A percentile compares a stretch with the other conserved stretches of the same genome.
Conservation (phyloP, 2,113 vertebrate species). For the Charina bottae region DNA sequence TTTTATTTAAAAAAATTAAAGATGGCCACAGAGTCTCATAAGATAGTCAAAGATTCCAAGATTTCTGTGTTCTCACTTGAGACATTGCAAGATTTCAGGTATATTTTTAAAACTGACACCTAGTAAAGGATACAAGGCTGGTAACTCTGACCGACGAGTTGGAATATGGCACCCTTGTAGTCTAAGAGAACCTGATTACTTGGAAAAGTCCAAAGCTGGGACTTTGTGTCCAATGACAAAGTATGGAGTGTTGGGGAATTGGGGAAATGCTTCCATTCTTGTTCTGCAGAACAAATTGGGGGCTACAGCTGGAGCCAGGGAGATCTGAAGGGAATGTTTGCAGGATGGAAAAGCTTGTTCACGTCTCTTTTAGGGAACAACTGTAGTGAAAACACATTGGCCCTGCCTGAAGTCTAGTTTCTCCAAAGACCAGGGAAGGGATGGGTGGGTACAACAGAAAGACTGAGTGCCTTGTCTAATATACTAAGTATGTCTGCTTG, state of each 20-base stretch:
- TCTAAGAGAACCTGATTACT: background rate
- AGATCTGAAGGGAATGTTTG: background rate
- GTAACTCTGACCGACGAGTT: background rate
- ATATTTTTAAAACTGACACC: background rate
- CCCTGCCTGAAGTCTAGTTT: background rate
- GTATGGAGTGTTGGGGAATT: background rate
- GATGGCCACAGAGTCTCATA: background rate
- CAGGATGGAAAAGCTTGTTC: background rate
- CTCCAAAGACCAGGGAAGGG: background rate
- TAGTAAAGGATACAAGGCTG: background rate
- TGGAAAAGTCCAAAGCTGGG: background rate
- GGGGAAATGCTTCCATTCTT: background rate
- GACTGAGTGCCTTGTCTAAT: too few species aligned
- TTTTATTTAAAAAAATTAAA: background rate
- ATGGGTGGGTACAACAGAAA: too few species aligned
- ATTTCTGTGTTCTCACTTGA: too few species aligned
- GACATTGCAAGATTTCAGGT: background rate
- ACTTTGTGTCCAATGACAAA: background rate
- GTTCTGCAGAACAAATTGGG: background rate
- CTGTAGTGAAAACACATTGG: background rate
- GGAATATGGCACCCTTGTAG: background rate
- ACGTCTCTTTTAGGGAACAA: background rate
- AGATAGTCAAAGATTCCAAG: background rate
- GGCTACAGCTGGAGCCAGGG: background rate
- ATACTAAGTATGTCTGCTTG: too few species aligned